Percentiles rank a stretch among this genome's conserved stretches.
Conservation (phyloP, 2,797 vertebrate genomes). For the Delichon dasypus region DNA sequence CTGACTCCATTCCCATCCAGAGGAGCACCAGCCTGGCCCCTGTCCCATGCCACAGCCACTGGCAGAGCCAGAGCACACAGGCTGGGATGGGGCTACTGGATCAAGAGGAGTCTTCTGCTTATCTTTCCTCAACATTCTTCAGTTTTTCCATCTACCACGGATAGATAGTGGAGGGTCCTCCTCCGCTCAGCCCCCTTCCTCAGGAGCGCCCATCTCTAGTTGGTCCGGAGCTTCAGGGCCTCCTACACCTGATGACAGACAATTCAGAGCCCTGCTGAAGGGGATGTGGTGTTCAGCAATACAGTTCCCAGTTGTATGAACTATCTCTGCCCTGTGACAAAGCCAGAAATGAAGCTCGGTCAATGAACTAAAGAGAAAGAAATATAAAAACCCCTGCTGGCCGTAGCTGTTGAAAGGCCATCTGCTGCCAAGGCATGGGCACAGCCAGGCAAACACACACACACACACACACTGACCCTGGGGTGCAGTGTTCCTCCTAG, state of each 20-base stretch:
- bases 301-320: neutral
- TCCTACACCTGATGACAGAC: neutral
- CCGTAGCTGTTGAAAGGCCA: neutral
- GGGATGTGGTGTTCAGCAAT: neutral
- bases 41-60: neutral
- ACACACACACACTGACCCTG: too few relatives aligned
- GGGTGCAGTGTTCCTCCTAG: rapidly evolving
- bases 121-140: rapidly evolving
- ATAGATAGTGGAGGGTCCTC: too few relatives aligned
- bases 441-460: too few relatives aligned
- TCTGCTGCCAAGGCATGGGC: neutral
- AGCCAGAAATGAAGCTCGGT: neutral
- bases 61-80: neutral
- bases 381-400: rapidly evolving
- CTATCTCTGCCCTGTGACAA: neutral
- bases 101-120: neutral
- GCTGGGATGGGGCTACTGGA: neutral
- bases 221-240: neutral
- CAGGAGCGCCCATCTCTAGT: neutral
- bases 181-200: too few relatives aligned
- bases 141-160: neutral
- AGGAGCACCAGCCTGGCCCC: neutral
- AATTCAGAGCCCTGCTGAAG: neutral
- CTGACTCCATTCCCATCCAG: neutral
- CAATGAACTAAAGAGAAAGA: neutral